Evolutionary conservation across 2,113 vertebrate species (phyloP), one percentile per base, ranked within the genome.

Genomic region (Chaenogobius annularis): DNA sequence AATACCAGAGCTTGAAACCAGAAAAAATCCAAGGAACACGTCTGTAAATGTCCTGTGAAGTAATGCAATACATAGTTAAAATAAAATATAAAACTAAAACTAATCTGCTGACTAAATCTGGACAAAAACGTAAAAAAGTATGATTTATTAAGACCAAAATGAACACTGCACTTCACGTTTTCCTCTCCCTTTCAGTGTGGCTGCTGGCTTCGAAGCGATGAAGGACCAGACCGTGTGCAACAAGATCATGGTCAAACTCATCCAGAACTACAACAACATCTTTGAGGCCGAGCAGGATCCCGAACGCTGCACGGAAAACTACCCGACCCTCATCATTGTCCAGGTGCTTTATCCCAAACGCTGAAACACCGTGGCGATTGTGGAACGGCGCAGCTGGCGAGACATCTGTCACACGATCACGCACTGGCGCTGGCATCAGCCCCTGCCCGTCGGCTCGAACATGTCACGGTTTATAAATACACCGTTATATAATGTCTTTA

Each of bases 181-280:
- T 13, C 23, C 1, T 8, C 10, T 59, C 13, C 31, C 8, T 81
- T 50, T 43, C 82, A 99, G 96, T 0, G 95, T 99, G 46, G 84
- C 93, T 63, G 82, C 95, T 43, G 94, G 96, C 70, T 91, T 95
- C 56, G 96, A 97, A 78, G 95, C 95, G 58, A 92, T 98, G 68
- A 95, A 91, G 80, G 94, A 98, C 52, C 96, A 97, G 74, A 94
- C 94, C 63, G 92, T 96, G 83, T 97, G 95, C 77, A 99, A 98
- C 89, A 96, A 94, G 75, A 95, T 98, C 79, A 95, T 96, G 94
- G 91, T 90, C 47, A 93, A 90, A 83, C 92, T 98, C 77, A 94
- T 99, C 77, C 95, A 95, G 91, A 95, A 94, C 86, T 96, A 94
- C 84, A 82, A 75, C 56, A 68, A 74, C 10, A 89, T 98, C 59